These are phyloP conservation scores for Agrypnia vestita DNA, from an alignment of 1,140 invertebrate species.

Conservation along the genomic window DNA sequence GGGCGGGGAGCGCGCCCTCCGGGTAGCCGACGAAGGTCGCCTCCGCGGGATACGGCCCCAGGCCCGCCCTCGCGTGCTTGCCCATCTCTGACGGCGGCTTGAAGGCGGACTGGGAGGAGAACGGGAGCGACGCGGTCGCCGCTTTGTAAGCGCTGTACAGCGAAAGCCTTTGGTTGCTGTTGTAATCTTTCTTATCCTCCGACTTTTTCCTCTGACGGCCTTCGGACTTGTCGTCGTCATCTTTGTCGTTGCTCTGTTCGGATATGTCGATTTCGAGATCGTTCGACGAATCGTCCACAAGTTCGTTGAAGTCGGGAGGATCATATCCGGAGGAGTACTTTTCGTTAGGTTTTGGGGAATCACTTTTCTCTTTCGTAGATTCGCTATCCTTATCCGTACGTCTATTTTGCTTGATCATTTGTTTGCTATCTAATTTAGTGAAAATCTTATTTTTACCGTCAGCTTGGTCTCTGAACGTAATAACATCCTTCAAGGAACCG, in stretches of 20 bases:
- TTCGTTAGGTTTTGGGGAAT: slow-evolving; percentile 65
- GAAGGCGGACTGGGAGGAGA: slow-evolving; percentile 82
- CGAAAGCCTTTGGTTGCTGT: slow-evolving; percentile 68
- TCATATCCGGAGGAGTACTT: slow-evolving; percentile 77
- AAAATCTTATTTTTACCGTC: slow-evolving; percentile 64
- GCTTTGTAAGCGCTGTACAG: slow-evolving; percentile 73
- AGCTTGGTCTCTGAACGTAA: slow-evolving; percentile 75
- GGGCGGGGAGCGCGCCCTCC: slow-evolving; percentile 32
- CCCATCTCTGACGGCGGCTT: slow-evolving; percentile 78
- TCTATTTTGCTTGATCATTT: slow-evolving; percentile 63
- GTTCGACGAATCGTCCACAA: slow-evolving; percentile 85
- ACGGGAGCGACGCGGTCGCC: slow-evolving; percentile 74
- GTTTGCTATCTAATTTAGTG: slow-evolving; percentile 63
- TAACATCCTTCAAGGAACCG: slow-evolving; percentile 78
- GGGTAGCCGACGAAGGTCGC: slow-evolving; percentile 78
- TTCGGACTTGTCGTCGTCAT: slow-evolving; percentile 70
- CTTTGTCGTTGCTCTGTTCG: slow-evolving; percentile 74
- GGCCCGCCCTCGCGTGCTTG: slow-evolving; percentile 68
- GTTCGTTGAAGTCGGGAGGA: slow-evolving; percentile 83
- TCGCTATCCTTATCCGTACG: slow-evolving; percentile 69
- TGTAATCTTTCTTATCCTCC: slow-evolving; percentile 69
- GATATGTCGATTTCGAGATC: slow-evolving; percentile 87
- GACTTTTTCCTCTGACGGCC: slow-evolving; percentile 68
- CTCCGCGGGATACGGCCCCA: slow-evolving; percentile 77
- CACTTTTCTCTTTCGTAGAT: slow-evolving; percentile 61